Base-by-base conservation (phyloP, 2,797 vertebrate species). In the Bradypodion ventrale region DNA sequence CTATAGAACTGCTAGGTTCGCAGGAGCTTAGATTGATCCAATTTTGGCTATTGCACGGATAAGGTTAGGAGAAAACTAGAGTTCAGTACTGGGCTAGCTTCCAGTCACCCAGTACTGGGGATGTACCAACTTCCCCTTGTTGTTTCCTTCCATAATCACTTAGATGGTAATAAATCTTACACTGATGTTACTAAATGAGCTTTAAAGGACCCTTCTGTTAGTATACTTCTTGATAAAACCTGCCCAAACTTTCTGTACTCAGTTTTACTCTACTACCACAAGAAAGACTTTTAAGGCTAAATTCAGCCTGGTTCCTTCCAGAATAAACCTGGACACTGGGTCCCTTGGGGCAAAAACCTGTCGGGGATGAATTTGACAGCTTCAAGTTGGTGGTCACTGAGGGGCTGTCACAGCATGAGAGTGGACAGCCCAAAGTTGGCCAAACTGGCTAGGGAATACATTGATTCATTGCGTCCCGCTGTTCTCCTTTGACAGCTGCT, bases 391-490 rank as follows among this genome's bases (percentile, higher is more conserved):
- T 82, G 82, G 87, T 25, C 37, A 9, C 75, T 16, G 32, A 19
- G 0, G 0, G 84, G 9, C 75, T 82, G 23, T 76, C 74, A 88
- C 0, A 62, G 88, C 3, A 46, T 72, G 82, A 79, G 8, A 15
- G 72, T 44, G 92, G 91, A 65, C 88, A 90, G 91, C 72, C 1
- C 40, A 2, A n/a, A 84, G 72, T 49, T 7, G 66, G 83, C 87
- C 3, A 0, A 77, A 27, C 70, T 0, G n/a, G 49, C 88, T 89
- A 78, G 92, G 89, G 93, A 93, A 92, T 91, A 44, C 89, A 52
- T 0, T 37, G 94, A 93, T 89, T 84, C 90, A 93, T 81, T 60
- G 90, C 89, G 92, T 90, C 86, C 42, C 10, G 32, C 94, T 92
- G 88, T 4, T 92, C 88, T 91, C 88, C 76, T 77, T 83, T 68